Conservation (phyloP, 2,888 invertebrate species). For the Cosmia pyralina region DNA sequence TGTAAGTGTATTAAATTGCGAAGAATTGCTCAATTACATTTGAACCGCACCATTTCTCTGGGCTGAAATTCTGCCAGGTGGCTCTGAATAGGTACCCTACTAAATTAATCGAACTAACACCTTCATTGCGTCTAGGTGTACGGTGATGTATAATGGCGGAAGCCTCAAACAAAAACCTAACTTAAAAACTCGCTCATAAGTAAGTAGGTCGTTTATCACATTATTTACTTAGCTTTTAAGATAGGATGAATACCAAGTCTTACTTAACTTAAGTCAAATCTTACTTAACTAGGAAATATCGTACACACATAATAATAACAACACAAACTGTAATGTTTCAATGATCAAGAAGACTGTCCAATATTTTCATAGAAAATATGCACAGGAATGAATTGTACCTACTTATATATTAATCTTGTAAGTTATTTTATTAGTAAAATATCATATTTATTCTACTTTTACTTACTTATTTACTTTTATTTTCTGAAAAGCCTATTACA, state of each 20-base stretch:
- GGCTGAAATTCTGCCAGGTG: neutral
- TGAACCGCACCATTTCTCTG: neutral
- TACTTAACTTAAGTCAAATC: too few relatives aligned
- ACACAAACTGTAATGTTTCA: neutral
- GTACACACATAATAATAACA: neutral
- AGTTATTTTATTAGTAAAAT: neutral
- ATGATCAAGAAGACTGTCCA: neutral
- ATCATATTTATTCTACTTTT: neutral
- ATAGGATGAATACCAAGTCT: neutral
- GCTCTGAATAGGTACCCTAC: neutral
- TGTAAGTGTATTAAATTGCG: neutral
- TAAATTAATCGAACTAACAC: neutral
- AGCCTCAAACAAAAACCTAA: neutral
- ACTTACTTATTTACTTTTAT: too few relatives aligned
- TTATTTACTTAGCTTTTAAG: neutral
- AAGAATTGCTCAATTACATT: neutral
- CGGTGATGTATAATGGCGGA: neutral
- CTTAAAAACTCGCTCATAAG: neutral
- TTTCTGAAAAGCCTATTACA: neutral
- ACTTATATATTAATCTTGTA: neutral
- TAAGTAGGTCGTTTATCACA: neutral
- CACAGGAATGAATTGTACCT: neutral
- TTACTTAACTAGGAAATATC: neutral
- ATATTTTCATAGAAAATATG: conserved; percentile 44
- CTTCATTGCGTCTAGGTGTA: neutral